Evolutionary conservation across 2,888 invertebrate species (phyloP), one percentile per base, ranked within the genome.

Genomic region (Germaria angustata): DNA sequence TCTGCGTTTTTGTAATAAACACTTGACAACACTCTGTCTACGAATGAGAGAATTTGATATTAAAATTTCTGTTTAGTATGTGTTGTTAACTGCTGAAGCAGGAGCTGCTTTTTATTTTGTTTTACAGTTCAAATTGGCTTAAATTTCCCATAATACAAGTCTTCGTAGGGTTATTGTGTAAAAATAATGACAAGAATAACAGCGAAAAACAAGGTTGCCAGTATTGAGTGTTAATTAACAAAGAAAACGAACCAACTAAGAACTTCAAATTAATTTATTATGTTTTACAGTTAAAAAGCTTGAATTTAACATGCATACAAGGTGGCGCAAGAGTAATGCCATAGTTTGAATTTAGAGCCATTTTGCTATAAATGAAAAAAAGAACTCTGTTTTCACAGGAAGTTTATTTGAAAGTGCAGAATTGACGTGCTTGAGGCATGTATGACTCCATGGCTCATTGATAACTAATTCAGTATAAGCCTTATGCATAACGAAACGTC

Each of bases 31-130:
- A 72, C 72, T 61, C 0, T 2, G 2, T 0, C n/a, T 28, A 28
- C 36, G 15, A 46, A 71, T 0, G 4, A 17, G 13, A 15, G n/a
- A 20, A 3, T 6, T 87, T 87, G 81, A 84, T 87, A 84, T 85
- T 85, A n/a, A 84, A 86, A 80, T 85, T 79, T 84, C 81, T 84
- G 85, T 86, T 55, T 32, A 57, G 65, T 68, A 39, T 63, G 32
- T 49, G 44, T 17, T 32, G 28, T 49, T 66, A 36, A 79, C 53
- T 66, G 41, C 63, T 83, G 69, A 72, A 63, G 49, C 63, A 65
- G 72, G 51, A 69, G 76, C 75, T 65, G 24, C 59, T 66, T 71
- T 32, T 55, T 11, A n/a, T 51, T 57, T 61, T 68, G 15, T 75
- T 82, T 79, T 69, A 79, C 79, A 71, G 59, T 79, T 79, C 53